phyloP scores from a whole-genome alignment of 2,888 invertebrate species.

The Heliconius cydno region DNA sequence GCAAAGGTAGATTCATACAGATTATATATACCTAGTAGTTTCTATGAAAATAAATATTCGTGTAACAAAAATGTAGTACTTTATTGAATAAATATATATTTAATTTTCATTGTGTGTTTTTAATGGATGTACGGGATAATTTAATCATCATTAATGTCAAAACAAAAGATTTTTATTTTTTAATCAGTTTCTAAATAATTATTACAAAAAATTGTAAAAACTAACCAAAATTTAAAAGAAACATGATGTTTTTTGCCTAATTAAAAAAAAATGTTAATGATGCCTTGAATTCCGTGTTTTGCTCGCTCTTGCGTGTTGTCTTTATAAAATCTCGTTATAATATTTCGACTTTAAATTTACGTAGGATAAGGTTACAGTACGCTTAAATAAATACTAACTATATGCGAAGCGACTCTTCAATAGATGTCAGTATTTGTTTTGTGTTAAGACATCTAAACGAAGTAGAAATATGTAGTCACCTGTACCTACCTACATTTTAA shows the following conservation, averaged over 20 bases:
- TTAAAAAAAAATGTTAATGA: too few species aligned
- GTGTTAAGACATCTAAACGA: not conserved
- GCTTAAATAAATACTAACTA: constrained; percentile 13
- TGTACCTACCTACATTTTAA: too few species aligned
- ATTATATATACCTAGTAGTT: too few species aligned
- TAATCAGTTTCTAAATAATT: not conserved
- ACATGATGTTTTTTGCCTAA: too few species aligned
- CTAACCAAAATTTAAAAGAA: not conserved
- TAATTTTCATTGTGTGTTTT: too few species aligned
- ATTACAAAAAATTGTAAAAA: not conserved
- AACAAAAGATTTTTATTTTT: too few species aligned
- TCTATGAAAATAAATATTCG: not conserved
- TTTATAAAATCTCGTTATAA: not conserved
- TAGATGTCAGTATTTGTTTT: not conserved
- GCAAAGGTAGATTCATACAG: not conserved
- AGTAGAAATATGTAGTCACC: too few species aligned
- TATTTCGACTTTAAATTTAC: not conserved
- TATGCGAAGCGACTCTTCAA: not conserved
- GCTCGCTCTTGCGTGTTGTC: not conserved
- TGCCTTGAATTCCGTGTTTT: not conserved
- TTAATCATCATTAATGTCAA: too few species aligned
- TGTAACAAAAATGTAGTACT: not conserved
- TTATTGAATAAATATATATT: not conserved
- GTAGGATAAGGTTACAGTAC: not conserved
- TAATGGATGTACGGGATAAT: too few species aligned